Evolutionary conservation across 53 echinoderm and acorn worm species (phyloP).

Genomic region (Arbacia lixula): DNA sequence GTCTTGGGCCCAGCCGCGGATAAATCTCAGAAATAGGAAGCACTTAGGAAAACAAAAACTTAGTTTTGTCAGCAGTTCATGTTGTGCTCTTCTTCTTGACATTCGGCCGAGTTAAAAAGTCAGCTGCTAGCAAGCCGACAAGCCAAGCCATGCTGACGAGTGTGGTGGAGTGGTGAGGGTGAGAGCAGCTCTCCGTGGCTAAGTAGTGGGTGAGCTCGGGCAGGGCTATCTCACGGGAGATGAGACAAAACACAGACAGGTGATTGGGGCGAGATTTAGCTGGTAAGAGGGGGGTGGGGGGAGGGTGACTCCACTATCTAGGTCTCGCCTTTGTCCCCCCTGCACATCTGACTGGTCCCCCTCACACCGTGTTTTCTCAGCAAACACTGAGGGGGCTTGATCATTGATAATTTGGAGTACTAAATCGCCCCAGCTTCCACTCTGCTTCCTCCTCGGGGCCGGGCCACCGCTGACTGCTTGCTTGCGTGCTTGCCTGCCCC

Average conservation of each 20-base stretch:
- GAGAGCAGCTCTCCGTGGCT: background rate
- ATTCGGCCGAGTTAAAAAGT: conserved; percentile 1
- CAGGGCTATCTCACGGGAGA: background rate
- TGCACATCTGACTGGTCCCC: conserved; percentile 41
- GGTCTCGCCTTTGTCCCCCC: conserved; percentile 27
- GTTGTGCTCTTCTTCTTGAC: background rate
- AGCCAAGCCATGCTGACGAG: no score
- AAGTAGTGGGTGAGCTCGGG: conserved; percentile 30
- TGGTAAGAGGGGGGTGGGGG: background rate
- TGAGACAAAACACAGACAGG: conserved; percentile 24
- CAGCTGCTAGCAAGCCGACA: conserved; percentile 2
- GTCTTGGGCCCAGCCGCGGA: no score
- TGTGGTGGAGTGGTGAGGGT: no score
- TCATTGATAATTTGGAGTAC: conserved; percentile 41
- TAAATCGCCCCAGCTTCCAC: conserved; percentile 7
- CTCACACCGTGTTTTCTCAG: conserved; percentile 33
- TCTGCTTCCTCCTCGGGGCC: background rate
- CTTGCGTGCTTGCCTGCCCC: background rate
- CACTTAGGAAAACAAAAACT: no score
- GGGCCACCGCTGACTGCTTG: background rate
- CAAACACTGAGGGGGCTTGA: conserved; percentile 34
- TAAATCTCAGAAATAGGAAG: no score
- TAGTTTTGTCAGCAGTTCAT: conserved; percentile 4
- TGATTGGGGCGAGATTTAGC: conserved; percentile 11
- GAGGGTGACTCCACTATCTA: no score